Conservation (phyloP, 2,113 vertebrate genomes). For the Ageneiosus marmoratus region DNA sequence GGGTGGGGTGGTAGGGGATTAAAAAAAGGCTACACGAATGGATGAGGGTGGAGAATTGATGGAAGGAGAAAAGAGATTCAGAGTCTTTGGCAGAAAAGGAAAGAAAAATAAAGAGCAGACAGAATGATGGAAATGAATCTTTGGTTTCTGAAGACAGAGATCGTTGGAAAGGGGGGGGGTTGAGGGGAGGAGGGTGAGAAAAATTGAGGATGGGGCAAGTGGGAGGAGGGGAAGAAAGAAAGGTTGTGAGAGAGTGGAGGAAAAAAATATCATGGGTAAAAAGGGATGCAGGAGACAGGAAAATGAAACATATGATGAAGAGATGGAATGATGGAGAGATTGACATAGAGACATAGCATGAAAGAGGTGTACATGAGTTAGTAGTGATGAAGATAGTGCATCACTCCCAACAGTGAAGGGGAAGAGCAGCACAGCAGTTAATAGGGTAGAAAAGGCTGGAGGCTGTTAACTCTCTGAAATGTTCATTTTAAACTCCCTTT, state of each 20-base stretch:
- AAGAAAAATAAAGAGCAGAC: slow-evolving; percentile 31
- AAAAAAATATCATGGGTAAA: slow-evolving; percentile 39
- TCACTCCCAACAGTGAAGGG: slow-evolving; percentile 70
- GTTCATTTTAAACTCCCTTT: slow-evolving; percentile 74
- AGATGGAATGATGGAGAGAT: slow-evolving; percentile 32
- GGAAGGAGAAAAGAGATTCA: slow-evolving; percentile 20
- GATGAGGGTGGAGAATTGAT: slow-evolving; percentile 34
- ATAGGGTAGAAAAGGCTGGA: slow-evolving; percentile 80
- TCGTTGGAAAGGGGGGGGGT: slow-evolving; percentile 31
- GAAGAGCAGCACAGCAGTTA: slow-evolving; percentile 79
- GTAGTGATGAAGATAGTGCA: slow-evolving; percentile 34
- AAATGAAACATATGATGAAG: slow-evolving; percentile 45
- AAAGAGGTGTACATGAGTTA: slow-evolving; percentile 36
- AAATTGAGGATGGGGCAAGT: slow-evolving; percentile 35
- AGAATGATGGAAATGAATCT: slow-evolving; percentile 28
- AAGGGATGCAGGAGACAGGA: slow-evolving; percentile 24
- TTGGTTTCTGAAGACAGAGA: slow-evolving; percentile 44
- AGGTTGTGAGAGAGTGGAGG: slow-evolving; percentile 25
- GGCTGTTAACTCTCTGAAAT: slow-evolving; percentile 80
- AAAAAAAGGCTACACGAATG: slow-evolving; percentile 14
- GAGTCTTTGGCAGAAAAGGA: slow-evolving; percentile 28
- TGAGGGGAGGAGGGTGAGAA: slow-evolving; percentile 37
- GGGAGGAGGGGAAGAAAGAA: slow-evolving; percentile 35
- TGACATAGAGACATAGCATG: slow-evolving; percentile 29
- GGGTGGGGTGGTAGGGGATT: not conserved